Evolutionary conservation across 37 sponge, comb jelly and placozoan species (phyloP), one percentile per base, ranked within the genome.

Genomic region (Cliona cf. orientalis): DNA sequence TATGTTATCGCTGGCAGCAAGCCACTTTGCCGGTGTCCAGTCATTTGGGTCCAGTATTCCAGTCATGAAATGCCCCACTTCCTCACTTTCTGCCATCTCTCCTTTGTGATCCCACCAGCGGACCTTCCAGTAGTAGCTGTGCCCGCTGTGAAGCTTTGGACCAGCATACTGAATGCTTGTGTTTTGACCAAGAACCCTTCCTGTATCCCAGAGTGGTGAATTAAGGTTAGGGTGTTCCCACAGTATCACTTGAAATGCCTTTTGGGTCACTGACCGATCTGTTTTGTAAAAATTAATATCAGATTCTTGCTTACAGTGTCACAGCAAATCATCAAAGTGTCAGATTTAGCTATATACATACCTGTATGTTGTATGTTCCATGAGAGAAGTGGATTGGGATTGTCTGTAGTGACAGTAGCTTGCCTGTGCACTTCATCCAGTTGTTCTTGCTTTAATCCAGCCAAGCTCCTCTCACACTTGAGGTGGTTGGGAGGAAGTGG

Each of bases 31-130:
- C 0, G 3, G 2, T 19, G 32, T 29, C 78, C 70, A 77, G 44
- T 76, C 58, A 0, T 61, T 69, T 38, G 43, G 37, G 53, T 75
- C 41, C 7, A 89, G 65, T 22, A 55, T 39, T 5, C 75, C 83
- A 0, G 78, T 78, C 65, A 83, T 58, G 53, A 89, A 89, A 31
- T 80, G 79, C 0, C 89, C 89, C 5, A 42, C 68, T 29, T 71
- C 83, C 5, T 56, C 59, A 28, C 72, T 78, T 29, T 76, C 65
- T 14, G 79, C 84, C 12, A 44, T 31, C 34, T 65, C 42, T 25
- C 71, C 83, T 26, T 76, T 55, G 41, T 78, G 63, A 59, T 89
- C 89, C 89, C 89, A 89, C 89, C 89, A 89, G 33, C 56, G 55
- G 6, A 84, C 86, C 58, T 69, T 82, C 78, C 82, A 91, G 53